Evolutionary conservation across 2,888 invertebrate genomes (phyloP), one percentile per base, ranked within the genome.

Genomic region (Hipparchia semele): DNA sequence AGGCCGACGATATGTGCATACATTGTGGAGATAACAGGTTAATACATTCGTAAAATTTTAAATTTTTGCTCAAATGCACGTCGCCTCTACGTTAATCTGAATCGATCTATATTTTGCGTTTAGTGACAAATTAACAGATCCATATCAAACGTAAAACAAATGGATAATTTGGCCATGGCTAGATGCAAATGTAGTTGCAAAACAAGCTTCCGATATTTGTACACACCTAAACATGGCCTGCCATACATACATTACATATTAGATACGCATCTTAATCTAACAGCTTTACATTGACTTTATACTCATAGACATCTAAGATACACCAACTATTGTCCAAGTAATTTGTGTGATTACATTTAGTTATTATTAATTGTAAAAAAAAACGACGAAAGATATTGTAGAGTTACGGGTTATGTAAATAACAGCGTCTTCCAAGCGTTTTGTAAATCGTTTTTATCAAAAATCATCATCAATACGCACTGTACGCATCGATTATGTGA

Each of bases 251-350:
- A 53, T 49, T 56, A 68, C 54, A 60, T 61, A 70, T 70, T 65
- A 70, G 53, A 73, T 69, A 69, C 53, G 68, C 45, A 68, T 58
- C 73, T 73, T 73, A 73, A 59, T 33, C 69, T 73, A 73, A 70
- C 69, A 68, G 72, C 70, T 62, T 72, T 69, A 73, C 73, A 73
- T 68, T 68, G 68, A 73, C 53, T 68, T 70, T 62, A 71, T 59
- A 65, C 51, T 39, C 67, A 64, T 73, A 71, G 33, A 70, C 67
- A 68, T 73, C 70, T 71, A 71, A 68, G 46, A 65, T 73, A 73
- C 70, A 73, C 54, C 73, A 45, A 73, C 70, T 71, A 73, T 71
- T 73, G 70, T 71, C 73, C 56, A 67, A 62, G 62, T 70, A 51
- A 64, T 73, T 66, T 73, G 69, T 70, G 70, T 70, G 65, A 69